A percentile compares a stretch with the other conserved stretches of the same genome.
These are phyloP conservation scores for Drosophila vallismaia DNA, from an alignment of 2,888 invertebrate species.

Conservation along the genomic window DNA sequence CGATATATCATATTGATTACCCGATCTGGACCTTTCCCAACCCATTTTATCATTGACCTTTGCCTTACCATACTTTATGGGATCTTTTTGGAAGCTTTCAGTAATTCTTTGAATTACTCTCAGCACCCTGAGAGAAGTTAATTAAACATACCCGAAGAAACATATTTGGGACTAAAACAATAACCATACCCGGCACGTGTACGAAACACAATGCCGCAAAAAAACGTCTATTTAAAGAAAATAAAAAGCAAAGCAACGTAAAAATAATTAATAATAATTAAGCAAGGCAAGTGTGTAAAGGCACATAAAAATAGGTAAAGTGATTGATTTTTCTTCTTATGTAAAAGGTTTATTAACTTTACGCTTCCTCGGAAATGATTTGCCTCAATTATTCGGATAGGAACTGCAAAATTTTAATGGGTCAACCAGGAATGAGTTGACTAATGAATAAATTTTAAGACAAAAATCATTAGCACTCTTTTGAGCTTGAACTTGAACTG, in stretches of 20 bases:
- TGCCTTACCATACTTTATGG: not conserved
- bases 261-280: constrained; percentile 39
- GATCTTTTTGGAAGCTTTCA: not conserved
- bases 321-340: constrained; percentile 20
- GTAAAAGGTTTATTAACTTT: constrained; percentile 1
- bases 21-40: constrained; percentile 6
- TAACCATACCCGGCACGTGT: constrained; percentile 37
- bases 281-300: constrained; percentile 5
- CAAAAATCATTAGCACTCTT: not conserved
- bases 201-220: constrained; percentile 5
- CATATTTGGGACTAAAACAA: constrained; percentile 24
- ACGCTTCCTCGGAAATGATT: constrained; percentile 27
- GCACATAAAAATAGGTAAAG: constrained; percentile 5
- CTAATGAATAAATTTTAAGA: not conserved
- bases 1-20: not conserved
- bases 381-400: constrained; percentile 5
- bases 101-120: not conserved
- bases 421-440: constrained; percentile 28
- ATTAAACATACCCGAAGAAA: constrained; percentile 11
- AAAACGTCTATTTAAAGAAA: constrained; percentile 4
- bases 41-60: not conserved
- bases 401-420: constrained; percentile 2
- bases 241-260: not conserved
- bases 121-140: not conserved
- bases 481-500: constrained; percentile 16